Percentiles rank a stretch among this genome's conserved stretches.
phyloP scores from a whole-genome alignment of 1,140 invertebrate species.

The Drosophila subobscura region DNA sequence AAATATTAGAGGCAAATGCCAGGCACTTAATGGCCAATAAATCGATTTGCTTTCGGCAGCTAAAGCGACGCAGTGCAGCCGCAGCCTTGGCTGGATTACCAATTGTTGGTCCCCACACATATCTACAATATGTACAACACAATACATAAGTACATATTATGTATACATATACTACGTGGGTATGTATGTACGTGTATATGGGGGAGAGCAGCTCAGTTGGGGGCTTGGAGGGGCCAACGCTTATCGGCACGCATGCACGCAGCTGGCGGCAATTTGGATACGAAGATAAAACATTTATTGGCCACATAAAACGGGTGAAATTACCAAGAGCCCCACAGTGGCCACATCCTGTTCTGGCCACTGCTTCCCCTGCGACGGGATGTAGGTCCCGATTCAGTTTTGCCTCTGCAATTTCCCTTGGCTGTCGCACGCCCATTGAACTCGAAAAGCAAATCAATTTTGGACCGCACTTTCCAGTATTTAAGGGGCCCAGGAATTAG shows the following conservation, averaged over 20 bases:
- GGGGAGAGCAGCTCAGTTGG: slow-evolving; percentile 10
- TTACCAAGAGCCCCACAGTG: slow-evolving; percentile 54
- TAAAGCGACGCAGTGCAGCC: slow-evolving; percentile 48
- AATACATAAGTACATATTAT: too few relatives aligned
- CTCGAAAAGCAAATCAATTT: slow-evolving; percentile 61
- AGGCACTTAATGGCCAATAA: slow-evolving; percentile 72
- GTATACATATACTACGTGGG: neutral
- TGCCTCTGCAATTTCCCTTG: slow-evolving; percentile 59
- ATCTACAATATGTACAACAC: too few relatives aligned
- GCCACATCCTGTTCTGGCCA: slow-evolving; percentile 39
- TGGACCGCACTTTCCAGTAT: slow-evolving; percentile 10
- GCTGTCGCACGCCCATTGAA: slow-evolving; percentile 38
- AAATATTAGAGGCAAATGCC: slow-evolving; percentile 70
- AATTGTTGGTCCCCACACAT: neutral
- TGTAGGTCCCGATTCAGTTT: slow-evolving; percentile 37
- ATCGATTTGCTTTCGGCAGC: slow-evolving; percentile 63
- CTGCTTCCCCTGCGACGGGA: neutral
- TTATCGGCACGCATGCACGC: slow-evolving; percentile 79
- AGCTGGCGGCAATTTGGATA: slow-evolving; percentile 76
- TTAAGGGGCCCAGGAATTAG: slow-evolving; percentile 52
- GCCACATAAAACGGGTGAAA: slow-evolving; percentile 78
- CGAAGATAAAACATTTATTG: slow-evolving; percentile 80
- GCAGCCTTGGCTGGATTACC: slow-evolving; percentile 32
- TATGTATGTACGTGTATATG: neutral
- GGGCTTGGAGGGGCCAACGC: slow-evolving; percentile 25